phyloP scores from a whole-genome alignment of 2,113 vertebrate genomes.

The Chloropsis cyanopogon region DNA sequence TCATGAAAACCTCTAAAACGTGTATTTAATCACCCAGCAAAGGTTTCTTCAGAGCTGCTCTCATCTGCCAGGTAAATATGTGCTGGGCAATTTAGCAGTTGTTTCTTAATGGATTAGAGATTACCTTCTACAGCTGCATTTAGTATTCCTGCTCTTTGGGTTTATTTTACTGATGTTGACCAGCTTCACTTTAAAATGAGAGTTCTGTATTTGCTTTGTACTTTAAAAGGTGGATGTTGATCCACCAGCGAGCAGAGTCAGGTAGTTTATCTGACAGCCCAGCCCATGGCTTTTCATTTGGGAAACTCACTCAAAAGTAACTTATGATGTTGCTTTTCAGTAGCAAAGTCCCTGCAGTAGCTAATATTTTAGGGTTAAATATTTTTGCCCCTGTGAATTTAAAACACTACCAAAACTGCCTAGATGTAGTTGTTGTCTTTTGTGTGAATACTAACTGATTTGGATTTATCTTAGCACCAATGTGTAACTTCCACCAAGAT shows the following conservation, averaged over 20 bases:
- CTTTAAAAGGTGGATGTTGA: background rate
- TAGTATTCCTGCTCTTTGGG: background rate
- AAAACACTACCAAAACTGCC: background rate
- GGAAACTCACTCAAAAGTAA: background rate
- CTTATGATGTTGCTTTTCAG: background rate
- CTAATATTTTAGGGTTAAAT: background rate
- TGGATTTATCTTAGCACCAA: background rate
- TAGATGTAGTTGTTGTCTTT: background rate
- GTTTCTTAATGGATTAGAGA: conserved; percentile 19
- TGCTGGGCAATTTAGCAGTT: background rate
- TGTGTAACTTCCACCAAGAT: background rate
- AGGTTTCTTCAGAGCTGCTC: background rate
- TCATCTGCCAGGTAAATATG: conserved; percentile 4
- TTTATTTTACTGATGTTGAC: background rate
- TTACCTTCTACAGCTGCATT: conserved; percentile 21
- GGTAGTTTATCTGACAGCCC: background rate
- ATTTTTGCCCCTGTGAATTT: background rate
- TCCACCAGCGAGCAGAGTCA: background rate
- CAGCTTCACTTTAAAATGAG: background rate
- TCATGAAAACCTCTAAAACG: background rate
- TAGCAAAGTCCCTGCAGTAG: background rate
- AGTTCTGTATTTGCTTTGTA: background rate
- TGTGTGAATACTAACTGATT: background rate
- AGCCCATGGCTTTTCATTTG: background rate
- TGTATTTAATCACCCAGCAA: conserved; percentile 8